These are phyloP conservation scores for Apeira syringaria DNA, from an alignment of 2,888 invertebrate genomes.

Conservation along the genomic window DNA sequence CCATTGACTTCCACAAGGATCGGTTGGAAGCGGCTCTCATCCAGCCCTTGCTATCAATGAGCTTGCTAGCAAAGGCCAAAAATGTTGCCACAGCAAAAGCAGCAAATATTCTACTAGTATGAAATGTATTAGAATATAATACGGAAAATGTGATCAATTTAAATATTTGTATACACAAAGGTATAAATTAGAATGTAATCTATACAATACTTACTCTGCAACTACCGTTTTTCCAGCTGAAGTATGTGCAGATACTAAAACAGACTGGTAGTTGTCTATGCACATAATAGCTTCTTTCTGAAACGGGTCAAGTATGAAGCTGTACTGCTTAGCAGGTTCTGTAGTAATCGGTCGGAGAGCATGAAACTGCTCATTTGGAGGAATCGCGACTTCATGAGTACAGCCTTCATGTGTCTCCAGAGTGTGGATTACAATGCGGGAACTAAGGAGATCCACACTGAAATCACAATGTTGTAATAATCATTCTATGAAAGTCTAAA, in stretches of 20 bases:
- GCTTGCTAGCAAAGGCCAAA: too few relatives aligned
- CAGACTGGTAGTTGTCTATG: conserved; percentile 98
- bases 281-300: conserved; percentile 98
- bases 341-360: conserved; percentile 81
- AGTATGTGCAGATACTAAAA: conserved; percentile 99
- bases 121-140: too few relatives aligned
- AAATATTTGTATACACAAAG: too few relatives aligned
- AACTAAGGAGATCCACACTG: conserved; percentile 89
- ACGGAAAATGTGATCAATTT: too few relatives aligned
- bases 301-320: conserved; percentile 98
- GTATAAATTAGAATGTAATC: too few relatives aligned
- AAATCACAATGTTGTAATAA: conserved; percentile 27
- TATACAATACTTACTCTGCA: conserved; percentile 93
- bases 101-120: too few relatives aligned
- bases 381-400: conserved; percentile 97
- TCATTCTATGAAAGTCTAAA: too few relatives aligned
- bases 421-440: conserved; percentile 93
- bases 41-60: too few relatives aligned
- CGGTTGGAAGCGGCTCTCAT: too few relatives aligned
- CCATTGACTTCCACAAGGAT: too few relatives aligned
- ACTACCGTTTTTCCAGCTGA: conserved; percentile 99
- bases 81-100: too few relatives aligned
- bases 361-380: conserved; percentile 92
- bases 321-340: conserved; percentile 95
- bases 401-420: conserved; percentile 96